Evolutionary conservation across 2,797 vertebrate species (phyloP).

Genomic region (Propithecus perrieri): DNA sequence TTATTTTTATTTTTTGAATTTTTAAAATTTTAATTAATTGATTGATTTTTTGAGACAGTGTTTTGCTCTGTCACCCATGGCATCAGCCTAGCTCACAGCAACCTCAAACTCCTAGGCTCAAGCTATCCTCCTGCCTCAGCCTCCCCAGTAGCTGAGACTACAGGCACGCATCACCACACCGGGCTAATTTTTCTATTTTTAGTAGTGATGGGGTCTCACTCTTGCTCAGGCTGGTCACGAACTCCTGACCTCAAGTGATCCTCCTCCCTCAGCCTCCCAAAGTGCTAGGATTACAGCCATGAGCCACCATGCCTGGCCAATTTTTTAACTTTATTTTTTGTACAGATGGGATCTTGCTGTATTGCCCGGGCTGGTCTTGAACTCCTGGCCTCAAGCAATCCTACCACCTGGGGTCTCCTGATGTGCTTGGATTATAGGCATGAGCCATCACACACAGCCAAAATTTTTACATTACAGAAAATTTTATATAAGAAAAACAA

Average conservation of each 20-base stretch:
- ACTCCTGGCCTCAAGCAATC: background rate
- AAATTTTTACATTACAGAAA: background rate
- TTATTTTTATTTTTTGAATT: too few relatives aligned
- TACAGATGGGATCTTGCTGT: background rate
- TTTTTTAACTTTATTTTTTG: background rate
- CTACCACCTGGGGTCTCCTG: background rate
- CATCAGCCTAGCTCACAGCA: too few relatives aligned
- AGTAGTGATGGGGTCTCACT: too few relatives aligned
- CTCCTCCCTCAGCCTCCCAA: background rate
- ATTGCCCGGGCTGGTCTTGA: background rate
- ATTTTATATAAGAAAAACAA: background rate
- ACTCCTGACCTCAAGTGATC: background rate
- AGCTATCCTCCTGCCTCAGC: too few relatives aligned
- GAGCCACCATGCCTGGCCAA: background rate
- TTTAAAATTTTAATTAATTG: too few relatives aligned
- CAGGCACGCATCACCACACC: too few relatives aligned
- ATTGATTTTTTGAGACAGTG: too few relatives aligned
- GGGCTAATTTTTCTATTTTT: too few relatives aligned
- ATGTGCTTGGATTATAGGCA: background rate
- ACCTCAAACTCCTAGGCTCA: too few relatives aligned
- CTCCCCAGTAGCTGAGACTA: too few relatives aligned
- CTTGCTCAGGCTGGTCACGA: background rate
- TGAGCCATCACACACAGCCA: background rate
- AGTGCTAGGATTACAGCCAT: background rate
- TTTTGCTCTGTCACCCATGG: too few relatives aligned